Evolutionary conservation across 2,888 invertebrate genomes (phyloP), one percentile per base, ranked within the genome.

Genomic region (Lasioglossum marginatum): DNA sequence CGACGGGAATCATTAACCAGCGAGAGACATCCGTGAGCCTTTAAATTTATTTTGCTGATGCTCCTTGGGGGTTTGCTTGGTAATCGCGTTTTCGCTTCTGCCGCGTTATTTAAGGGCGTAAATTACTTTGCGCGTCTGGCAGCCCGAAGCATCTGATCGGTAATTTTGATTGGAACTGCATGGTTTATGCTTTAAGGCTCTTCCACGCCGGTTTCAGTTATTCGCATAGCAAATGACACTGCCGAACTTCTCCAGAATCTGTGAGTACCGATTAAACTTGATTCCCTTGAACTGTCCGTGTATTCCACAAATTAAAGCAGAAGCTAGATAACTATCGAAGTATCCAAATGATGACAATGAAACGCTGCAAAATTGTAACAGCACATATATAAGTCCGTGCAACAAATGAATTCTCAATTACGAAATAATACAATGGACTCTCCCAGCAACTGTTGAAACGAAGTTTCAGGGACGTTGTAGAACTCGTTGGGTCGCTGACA

Each of bases 81-180:
- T 91, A 92, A 92, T 92, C 88, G 85, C 77, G 83, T 91, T 92
- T 89, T 83, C 85, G 84, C 85, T 85, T 83, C 81, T 77, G 43
- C 86, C 79, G 85, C 81, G 83, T 87, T 89, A 87, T 74, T 89
- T 86, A 86, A 89, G 84, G 84, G 82, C 83, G 88, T 79, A 91
- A 92, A 92, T 92, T 92, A 86, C 90, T 90, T 91, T 88, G 86
- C 88, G 70, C 79, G 63, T 84, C 76, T 78, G 84, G 79, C 83
- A 81, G 82, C 89, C 87, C 57, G 88, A 23, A 90, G 89, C 88
- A 85, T 82, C 85, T 79, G 78, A 92, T 88, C 88, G 84, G 82
- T 87, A 87, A 84, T 89, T 90, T 73, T 82, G 85, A 91, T 91
- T 85, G 85, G 80, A 85, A 89, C 88, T 86, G 77, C 87, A 82